Conservation (phyloP, 2,113 vertebrate genomes). For the Nothocercus julius region DNA sequence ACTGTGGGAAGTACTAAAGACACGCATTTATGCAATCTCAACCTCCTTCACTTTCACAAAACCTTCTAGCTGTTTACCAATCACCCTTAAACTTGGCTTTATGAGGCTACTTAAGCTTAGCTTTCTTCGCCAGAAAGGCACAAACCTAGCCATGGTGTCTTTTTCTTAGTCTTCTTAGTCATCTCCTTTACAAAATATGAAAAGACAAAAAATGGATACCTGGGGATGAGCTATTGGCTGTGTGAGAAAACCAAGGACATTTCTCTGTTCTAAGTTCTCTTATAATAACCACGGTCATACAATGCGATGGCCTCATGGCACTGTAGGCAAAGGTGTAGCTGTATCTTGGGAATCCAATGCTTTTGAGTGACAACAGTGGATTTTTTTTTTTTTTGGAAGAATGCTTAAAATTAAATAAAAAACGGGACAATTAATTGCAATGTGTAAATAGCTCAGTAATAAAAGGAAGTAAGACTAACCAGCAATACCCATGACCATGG, state of each 20-base stretch:
- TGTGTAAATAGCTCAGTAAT: neutral
- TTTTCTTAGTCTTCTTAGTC: neutral
- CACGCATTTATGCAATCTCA: neutral
- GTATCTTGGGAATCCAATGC: neutral
- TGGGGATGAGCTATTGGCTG: neutral
- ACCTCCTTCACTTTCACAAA: neutral
- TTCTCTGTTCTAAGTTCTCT: neutral
- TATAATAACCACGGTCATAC: too few relatives aligned
- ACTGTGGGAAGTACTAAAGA: neutral
- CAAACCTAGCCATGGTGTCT: accelerated
- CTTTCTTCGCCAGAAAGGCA: neutral
- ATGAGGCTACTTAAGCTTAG: neutral
- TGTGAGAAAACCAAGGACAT: neutral
- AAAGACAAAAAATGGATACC: neutral
- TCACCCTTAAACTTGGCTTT: neutral
- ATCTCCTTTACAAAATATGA: neutral
- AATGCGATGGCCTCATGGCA: accelerated
- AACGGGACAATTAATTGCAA: neutral
- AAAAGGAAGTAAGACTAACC: neutral
- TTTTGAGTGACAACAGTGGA: neutral
- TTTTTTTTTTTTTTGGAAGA: neutral
- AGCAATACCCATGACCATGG: neutral
- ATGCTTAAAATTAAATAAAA: neutral
- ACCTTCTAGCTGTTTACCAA: neutral
- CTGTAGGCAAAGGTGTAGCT: neutral